Percentiles rank a stretch among this genome's conserved stretches.
Evolutionary conservation across 2,113 vertebrate genomes (phyloP).

Genomic region (Hemibagrus wyckioides): DNA sequence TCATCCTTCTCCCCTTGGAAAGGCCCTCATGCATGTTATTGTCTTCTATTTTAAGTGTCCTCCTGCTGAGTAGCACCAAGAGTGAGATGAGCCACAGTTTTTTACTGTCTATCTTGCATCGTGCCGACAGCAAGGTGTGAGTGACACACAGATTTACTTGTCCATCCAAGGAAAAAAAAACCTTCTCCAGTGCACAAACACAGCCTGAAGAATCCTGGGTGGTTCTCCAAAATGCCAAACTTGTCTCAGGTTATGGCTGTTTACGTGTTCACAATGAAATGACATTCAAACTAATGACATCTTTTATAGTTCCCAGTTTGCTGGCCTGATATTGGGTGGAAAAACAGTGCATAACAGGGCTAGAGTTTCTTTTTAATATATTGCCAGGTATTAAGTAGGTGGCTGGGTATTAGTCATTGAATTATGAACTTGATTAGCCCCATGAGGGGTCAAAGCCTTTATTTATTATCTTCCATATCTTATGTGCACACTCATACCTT

Average conservation of each 20-base stretch:
- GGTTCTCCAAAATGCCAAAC: conserved; percentile 69
- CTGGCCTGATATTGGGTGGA: conserved; percentile 48
- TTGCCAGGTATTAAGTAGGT: background rate
- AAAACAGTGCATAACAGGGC: background rate
- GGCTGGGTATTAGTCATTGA: conserved; percentile 17
- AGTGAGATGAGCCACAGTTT: conserved; percentile 59
- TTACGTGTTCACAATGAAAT: conserved; percentile 63
- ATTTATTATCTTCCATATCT: conserved; percentile 46
- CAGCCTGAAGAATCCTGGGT: conserved; percentile 55
- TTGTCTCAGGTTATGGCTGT: conserved; percentile 63
- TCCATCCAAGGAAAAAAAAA: conserved; percentile 50
- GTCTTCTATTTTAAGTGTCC: conserved; percentile 70
- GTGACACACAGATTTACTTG: conserved; percentile 59
- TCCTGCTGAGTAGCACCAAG: conserved; percentile 50
- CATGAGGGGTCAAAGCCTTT: conserved; percentile 25
- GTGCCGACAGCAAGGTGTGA: conserved; percentile 61
- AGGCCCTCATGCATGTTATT: conserved; percentile 69
- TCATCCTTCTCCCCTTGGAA: conserved; percentile 39
- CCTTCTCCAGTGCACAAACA: conserved; percentile 42
- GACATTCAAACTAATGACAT: conserved; percentile 68
- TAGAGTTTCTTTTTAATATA: background rate
- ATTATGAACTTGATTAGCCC: conserved; percentile 42
- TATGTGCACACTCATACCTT: conserved; percentile 34
- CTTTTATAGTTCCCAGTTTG: conserved; percentile 63
- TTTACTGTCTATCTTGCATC: conserved; percentile 58